Conservation (phyloP, 2,888 invertebrate genomes). For the Orchesellides sinensis region DNA sequence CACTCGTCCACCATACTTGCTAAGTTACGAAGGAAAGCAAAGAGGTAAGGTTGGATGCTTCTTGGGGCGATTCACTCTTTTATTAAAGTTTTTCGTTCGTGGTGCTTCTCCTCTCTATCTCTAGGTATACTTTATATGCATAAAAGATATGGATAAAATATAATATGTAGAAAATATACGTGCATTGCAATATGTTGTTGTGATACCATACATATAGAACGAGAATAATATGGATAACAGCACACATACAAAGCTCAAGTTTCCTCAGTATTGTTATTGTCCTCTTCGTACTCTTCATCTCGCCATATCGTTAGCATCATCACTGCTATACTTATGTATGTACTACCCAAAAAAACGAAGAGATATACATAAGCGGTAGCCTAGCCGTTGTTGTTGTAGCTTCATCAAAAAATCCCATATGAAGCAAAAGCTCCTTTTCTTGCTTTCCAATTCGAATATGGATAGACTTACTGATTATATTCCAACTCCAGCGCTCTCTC, state of each 20-base stretch:
- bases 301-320: slow-evolving; percentile 33
- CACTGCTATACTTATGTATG: no score
- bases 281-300: slow-evolving; percentile 43
- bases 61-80: slow-evolving; percentile 66
- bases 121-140: not conserved
- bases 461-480: slow-evolving; percentile 47
- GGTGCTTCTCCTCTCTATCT: no score
- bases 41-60: slow-evolving; percentile 55
- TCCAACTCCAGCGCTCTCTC: slow-evolving; percentile 8
- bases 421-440: slow-evolving; percentile 49
- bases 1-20: slow-evolving; percentile 49
- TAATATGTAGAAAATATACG: not conserved
- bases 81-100: slow-evolving; percentile 52
- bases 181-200: no score
- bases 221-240: not conserved
- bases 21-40: slow-evolving; percentile 34
- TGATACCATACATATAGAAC: not conserved
- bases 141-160: slow-evolving; percentile 11
- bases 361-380: not conserved
- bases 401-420: slow-evolving; percentile 42
- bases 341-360: no score
- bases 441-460: slow-evolving; percentile 54
- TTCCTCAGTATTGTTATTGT: slow-evolving; percentile 1
- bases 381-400: slow-evolving; percentile 20
- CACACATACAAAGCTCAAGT: slow-evolving; percentile 9